Evolutionary conservation across 1,140 invertebrate species (phyloP).

Genomic region (Aphaenogaster rudis): DNA sequence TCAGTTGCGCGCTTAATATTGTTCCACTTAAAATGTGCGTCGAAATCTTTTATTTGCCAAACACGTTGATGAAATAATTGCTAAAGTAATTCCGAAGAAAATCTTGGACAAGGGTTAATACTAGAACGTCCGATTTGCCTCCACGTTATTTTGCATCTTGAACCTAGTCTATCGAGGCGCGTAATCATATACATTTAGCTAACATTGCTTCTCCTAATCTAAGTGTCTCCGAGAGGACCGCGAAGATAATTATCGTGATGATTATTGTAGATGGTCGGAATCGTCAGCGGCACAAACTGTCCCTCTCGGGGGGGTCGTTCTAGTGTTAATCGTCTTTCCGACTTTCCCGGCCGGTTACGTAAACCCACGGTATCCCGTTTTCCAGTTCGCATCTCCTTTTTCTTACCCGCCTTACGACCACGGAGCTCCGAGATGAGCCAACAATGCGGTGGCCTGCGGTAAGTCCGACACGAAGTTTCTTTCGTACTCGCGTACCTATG

Average conservation of each 20-base stretch:
- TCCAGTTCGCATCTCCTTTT: background rate
- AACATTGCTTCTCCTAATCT: slow-evolving; percentile 11
- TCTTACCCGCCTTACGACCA: background rate
- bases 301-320: background rate
- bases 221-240: background rate
- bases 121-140: slow-evolving; percentile 12
- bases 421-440: slow-evolving; percentile 64
- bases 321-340: slow-evolving; percentile 37
- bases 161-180: background rate
- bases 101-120: slow-evolving; percentile 1
- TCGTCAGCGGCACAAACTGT: background rate
- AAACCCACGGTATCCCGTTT: background rate
- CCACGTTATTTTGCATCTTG: background rate
- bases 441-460: slow-evolving; percentile 54
- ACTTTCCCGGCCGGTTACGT: background rate
- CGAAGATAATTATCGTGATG: slow-evolving; percentile 28
- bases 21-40: background rate
- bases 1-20: background rate
- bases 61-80: background rate
- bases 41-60: background rate
- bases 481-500: slow-evolving; percentile 43
- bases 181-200: background rate
- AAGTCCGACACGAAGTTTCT: slow-evolving; percentile 55
- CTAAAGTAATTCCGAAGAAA: background rate
- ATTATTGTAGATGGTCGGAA: background rate